These are phyloP conservation scores for Lycodopsis pacificus DNA, from an alignment of 2,797 vertebrate species.

Conservation along the genomic window DNA sequence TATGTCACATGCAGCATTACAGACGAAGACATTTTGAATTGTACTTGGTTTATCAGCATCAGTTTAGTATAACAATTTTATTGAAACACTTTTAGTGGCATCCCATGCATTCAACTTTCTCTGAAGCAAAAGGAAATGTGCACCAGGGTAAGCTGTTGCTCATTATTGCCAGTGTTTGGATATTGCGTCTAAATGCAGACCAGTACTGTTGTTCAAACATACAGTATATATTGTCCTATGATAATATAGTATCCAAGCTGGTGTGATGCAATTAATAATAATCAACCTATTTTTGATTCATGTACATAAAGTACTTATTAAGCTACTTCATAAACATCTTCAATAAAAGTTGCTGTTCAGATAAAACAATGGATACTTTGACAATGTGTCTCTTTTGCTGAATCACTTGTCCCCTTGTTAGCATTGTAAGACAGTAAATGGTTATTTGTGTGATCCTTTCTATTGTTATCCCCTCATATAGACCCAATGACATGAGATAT, in stretches of 20 bases:
- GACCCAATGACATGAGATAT: neutral
- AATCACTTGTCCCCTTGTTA: neutral
- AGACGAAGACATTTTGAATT: conserved; percentile 19
- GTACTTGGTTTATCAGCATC: conserved; percentile 18
- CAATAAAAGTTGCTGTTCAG: conserved; percentile 79
- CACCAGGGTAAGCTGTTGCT: conserved; percentile 15
- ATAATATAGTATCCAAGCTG: conserved; percentile 63
- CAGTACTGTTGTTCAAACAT: conserved; percentile 34
- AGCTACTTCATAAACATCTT: conserved; percentile 73
- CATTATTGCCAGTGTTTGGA: conserved; percentile 36
- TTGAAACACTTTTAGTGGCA: neutral
- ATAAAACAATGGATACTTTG: conserved; percentile 42
- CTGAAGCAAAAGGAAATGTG: conserved; percentile 24
- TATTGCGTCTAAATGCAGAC: conserved; percentile 41
- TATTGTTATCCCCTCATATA: neutral
- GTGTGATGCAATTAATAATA: conserved; percentile 57
- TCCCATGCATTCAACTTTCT: conserved; percentile 3
- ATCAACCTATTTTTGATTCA: conserved; percentile 75
- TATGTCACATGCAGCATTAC: conserved; percentile 16
- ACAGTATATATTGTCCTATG: conserved; percentile 50
- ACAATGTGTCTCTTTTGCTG: neutral
- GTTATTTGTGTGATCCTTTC: neutral
- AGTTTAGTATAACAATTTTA: neutral
- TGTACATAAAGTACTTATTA: conserved; percentile 68
- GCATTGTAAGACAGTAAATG: neutral